Evolutionary conservation across 2,797 vertebrate genomes (phyloP).

Genomic region (Prunella strophiata): DNA sequence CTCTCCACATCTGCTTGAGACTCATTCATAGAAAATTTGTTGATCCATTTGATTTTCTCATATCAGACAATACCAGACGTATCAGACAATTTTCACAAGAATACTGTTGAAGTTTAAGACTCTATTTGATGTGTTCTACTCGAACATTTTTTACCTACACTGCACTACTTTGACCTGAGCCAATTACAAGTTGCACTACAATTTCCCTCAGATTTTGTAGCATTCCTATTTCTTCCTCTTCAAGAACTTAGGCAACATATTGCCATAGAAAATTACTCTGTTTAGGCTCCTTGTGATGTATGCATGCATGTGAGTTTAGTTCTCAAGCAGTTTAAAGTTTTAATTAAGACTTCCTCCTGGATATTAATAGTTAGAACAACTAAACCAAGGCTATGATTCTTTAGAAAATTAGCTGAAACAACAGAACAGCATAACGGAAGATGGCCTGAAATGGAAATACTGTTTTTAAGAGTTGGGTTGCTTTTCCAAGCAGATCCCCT

Average conservation of each 20-base stretch:
- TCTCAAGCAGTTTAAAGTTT: not conserved
- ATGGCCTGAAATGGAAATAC: not conserved
- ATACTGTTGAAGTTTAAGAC: not conserved
- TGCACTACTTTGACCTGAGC: not conserved
- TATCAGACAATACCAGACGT: too few relatives aligned
- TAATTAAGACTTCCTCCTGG: not conserved
- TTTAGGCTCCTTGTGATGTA: not conserved
- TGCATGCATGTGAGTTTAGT: not conserved
- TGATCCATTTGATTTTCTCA: conserved; percentile 4
- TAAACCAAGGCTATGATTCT: not conserved
- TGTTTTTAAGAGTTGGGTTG: not conserved
- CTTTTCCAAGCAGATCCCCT: conserved; percentile 2
- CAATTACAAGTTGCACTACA: not conserved
- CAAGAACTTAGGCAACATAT: not conserved
- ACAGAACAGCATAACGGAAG: not conserved
- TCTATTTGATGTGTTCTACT: not conserved
- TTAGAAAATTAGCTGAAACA: not conserved
- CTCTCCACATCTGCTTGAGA: not conserved
- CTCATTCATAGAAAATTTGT: not conserved
- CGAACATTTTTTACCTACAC: not conserved
- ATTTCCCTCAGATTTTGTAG: not conserved
- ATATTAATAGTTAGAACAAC: not conserved
- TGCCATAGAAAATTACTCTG: not conserved
- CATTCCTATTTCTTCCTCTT: not conserved
- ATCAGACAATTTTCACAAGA: not conserved